phyloP scores from a whole-genome alignment of 2,113 vertebrate species.

The Scopus umbretta region DNA sequence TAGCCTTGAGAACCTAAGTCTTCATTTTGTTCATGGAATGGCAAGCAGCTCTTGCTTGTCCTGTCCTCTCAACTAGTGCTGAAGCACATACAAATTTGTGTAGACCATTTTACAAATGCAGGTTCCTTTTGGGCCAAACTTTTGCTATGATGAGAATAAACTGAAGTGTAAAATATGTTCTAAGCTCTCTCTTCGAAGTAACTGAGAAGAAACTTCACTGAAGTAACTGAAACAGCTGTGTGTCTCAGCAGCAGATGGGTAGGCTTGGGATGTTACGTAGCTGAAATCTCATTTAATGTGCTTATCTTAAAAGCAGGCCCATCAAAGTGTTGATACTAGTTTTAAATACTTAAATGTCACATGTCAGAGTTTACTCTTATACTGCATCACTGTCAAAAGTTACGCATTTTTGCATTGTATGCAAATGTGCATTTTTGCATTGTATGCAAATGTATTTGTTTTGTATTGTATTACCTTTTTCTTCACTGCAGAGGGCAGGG shows the following conservation, averaged over 20 bases:
- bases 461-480: neutral
- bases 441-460: no score
- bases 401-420: no score
- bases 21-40: neutral
- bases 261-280: neutral
- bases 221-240: conserved; percentile 53
- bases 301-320: conserved; percentile 26
- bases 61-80: neutral
- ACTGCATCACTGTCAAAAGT: neutral
- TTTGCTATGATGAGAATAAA: neutral
- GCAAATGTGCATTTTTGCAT: no score
- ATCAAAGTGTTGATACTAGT: neutral
- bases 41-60: neutral
- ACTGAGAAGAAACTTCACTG: conserved; percentile 12
- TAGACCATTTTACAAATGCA: neutral
- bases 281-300: conserved; percentile 62
- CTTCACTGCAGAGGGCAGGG: neutral
- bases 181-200: neutral
- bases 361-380: neutral
- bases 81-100: neutral
- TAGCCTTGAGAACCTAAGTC: neutral
- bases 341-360: neutral
- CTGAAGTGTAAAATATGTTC: neutral
- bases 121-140: neutral
- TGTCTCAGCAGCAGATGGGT: conserved; percentile 13